These are phyloP conservation scores for Neodiprion lecontei DNA, from an alignment of 1,140 invertebrate genomes.

Conservation along the genomic window DNA sequence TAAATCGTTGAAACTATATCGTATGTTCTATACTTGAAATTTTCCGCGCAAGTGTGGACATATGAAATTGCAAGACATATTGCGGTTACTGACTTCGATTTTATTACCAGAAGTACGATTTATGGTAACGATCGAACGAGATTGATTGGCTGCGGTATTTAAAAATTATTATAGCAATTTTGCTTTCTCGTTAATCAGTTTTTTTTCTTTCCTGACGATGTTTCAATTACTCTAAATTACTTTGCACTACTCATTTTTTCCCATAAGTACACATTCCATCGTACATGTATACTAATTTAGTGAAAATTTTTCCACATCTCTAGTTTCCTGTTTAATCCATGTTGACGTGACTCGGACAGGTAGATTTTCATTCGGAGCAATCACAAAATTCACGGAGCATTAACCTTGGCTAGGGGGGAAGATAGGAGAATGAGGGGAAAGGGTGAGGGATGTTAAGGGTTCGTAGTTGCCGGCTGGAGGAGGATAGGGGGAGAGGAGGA, in stretches of 20 bases:
- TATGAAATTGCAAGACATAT: constrained; percentile 5
- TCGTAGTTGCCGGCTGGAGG: constrained; percentile 26
- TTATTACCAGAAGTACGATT: neutral
- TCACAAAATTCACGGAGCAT: constrained; percentile 48
- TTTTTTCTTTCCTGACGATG: no score
- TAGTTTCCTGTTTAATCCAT: no score
- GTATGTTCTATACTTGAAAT: neutral
- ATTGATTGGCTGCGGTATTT: neutral
- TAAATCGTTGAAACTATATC: neutral
- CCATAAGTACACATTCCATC: no score
- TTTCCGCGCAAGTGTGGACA: neutral
- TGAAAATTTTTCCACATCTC: no score
- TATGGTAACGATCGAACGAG: neutral
- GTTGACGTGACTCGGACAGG: neutral
- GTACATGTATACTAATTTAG: no score
- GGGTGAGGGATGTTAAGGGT: constrained; percentile 27
- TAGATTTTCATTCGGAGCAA: constrained; percentile 43
- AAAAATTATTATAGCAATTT: neutral
- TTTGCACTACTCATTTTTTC: no score
- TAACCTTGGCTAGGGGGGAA: constrained; percentile 29
- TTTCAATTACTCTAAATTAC: no score
- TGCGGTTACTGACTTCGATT: neutral
- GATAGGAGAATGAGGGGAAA: neutral
- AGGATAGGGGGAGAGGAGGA: constrained; percentile 31
- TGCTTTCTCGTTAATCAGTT: no score